Percentiles rank a stretch among this genome's conserved stretches.
Evolutionary conservation across 2,888 invertebrate species (phyloP).

Genomic region (Bombylius major): DNA sequence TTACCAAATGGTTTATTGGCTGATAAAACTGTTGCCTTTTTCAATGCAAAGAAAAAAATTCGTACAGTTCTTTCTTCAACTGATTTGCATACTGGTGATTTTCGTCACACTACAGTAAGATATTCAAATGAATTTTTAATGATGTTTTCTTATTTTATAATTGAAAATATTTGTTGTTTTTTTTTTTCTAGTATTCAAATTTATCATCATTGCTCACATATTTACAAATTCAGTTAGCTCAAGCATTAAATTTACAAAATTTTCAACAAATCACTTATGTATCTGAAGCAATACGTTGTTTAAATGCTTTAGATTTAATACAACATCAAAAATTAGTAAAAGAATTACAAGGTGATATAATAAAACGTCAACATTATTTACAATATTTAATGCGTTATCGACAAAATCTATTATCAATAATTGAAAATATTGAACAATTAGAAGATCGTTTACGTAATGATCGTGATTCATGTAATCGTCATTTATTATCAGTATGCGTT

Average conservation of each 20-base stretch:
- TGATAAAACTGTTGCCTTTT: slow-evolving; percentile 27
- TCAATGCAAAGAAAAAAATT: slow-evolving; percentile 63
- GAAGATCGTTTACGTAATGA: slow-evolving; percentile 50
- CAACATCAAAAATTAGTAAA: slow-evolving; percentile 62
- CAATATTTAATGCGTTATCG: slow-evolving; percentile 70
- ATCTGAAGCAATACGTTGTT: slow-evolving; percentile 70
- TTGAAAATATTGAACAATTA: slow-evolving; percentile 57
- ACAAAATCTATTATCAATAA: slow-evolving; percentile 62
- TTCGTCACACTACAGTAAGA: slow-evolving; percentile 43
- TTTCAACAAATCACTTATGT: slow-evolving; percentile 64
- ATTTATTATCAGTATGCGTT: slow-evolving; percentile 62
- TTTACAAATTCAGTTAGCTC: slow-evolving; percentile 63
- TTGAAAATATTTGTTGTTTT: background rate
- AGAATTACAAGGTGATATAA: slow-evolving; percentile 63
- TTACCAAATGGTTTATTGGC: slow-evolving; percentile 21
- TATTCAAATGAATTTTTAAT: background rate
- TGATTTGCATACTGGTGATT: slow-evolving; percentile 59
- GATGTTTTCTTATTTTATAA: background rate
- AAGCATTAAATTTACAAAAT: slow-evolving; percentile 68
- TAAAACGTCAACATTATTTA: slow-evolving; percentile 63
- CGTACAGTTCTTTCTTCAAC: slow-evolving; percentile 82
- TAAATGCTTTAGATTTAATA: slow-evolving; percentile 54
- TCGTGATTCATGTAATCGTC: slow-evolving; percentile 57
- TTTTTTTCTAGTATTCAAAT: slow-evolving; percentile 22
- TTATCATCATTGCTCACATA: slow-evolving; percentile 47